Conservation (phyloP, 2,797 vertebrate genomes). For the Artibeus jamaicensis region DNA sequence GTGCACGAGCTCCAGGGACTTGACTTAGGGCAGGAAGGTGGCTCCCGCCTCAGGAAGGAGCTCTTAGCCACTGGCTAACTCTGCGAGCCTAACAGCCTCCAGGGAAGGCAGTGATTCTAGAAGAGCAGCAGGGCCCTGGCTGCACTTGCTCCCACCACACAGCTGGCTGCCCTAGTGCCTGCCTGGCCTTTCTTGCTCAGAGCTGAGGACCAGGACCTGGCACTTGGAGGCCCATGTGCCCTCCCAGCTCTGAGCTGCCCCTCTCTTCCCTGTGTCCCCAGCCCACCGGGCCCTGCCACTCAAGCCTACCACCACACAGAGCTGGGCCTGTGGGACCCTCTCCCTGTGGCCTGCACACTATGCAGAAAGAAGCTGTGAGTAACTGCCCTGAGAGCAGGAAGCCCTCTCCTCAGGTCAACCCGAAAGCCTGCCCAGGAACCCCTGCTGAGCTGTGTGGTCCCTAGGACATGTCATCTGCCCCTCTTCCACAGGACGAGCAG, state of each 20-base stretch:
- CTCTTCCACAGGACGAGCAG: not conserved
- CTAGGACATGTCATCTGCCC: rapidly evolving
- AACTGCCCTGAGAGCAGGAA: not conserved
- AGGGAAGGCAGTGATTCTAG: not conserved
- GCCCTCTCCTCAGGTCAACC: not conserved
- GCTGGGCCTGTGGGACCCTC: not conserved
- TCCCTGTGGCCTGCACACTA: not conserved
- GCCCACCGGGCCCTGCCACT: not conserved
- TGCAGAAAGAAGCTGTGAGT: not conserved
- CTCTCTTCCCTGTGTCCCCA: not conserved
- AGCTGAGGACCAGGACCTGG: not conserved
- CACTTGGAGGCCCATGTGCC: not conserved
- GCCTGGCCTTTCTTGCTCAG: not conserved
- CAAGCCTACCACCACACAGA: not conserved
- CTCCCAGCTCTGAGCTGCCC: not conserved
- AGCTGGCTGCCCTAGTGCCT: too few relatives aligned
- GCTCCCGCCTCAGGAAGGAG: not conserved
- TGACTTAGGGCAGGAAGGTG: not conserved
- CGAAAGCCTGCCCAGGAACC: not conserved
- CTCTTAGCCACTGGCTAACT: not conserved
- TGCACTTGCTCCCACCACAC: not conserved
- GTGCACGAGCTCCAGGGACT: not conserved
- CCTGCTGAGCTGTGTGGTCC: not conserved
- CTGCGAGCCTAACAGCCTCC: not conserved
- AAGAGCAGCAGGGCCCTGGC: not conserved